phyloP scores from a whole-genome alignment of 2,113 vertebrate genomes.

The Antechinus flavipes region DNA sequence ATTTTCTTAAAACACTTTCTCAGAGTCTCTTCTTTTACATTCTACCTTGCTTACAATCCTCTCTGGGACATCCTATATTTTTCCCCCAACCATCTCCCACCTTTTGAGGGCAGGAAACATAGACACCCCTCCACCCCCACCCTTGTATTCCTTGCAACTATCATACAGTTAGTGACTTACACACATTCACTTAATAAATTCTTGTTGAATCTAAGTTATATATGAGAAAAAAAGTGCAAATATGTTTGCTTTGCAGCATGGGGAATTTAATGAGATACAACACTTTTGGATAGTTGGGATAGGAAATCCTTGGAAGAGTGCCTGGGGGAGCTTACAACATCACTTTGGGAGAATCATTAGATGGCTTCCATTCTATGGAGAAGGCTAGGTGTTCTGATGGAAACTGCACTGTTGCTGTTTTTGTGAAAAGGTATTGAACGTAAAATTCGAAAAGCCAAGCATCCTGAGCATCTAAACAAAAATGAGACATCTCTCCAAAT shows the following conservation, averaged over 20 bases:
- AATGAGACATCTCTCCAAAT: not conserved
- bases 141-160: not conserved
- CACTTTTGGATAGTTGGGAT: not conserved
- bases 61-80: not conserved
- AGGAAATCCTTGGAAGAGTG: not conserved
- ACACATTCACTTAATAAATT: not conserved
- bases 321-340: not conserved
- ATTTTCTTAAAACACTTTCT: not conserved
- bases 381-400: not conserved
- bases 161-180: not conserved
- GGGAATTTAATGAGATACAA: not conserved
- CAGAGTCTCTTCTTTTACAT: not conserved
- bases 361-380: not conserved
- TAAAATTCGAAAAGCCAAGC: not conserved
- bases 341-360: not conserved
- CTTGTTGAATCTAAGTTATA: not conserved
- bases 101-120: not conserved
- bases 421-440: not conserved
- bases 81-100: rapidly evolving
- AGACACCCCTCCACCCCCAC: too few species aligned
- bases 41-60: not conserved
- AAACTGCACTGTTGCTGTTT: too few species aligned
- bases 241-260: not conserved
- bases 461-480: not conserved
- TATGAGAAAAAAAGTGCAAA: too few species aligned